Evolutionary conservation across 2,113 vertebrate species (phyloP), one percentile per base, ranked within the genome.

Genomic region (Drymodes brunneopygia): DNA sequence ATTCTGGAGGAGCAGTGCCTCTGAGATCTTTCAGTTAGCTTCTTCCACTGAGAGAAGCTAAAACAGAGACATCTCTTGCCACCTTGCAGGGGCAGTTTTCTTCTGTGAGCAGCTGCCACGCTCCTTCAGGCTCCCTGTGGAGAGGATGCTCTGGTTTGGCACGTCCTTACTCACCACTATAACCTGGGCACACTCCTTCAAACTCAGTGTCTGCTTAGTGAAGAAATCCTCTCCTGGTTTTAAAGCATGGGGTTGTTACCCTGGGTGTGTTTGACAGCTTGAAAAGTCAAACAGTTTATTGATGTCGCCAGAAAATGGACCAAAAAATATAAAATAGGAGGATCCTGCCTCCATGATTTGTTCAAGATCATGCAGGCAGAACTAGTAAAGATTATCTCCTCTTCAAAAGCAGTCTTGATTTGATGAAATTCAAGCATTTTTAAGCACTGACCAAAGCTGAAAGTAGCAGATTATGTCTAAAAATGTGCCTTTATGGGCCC

Each of bases 101-200:
- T 47, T 50, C 44, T 33, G 6, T 22, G 27, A 67, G 47, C 12
- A 48, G 57, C 29, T 31, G 14, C 38, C 15, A 29, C 0, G 0
- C 8, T 62, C 28, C 38, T 50, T 72, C 57, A 58, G 67, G 28
- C 17, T 40, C 24, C 31, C 21, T 66, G 57, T n/a, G 50, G 40
- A 64, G 50, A 75, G 51, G 22, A 70, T 23, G 21, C n/a, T 74
- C 31, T 38, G 23, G 17, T 36, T 89, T 48, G 50, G 15, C 8
- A 2, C 2, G 6, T 57, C 53, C n/a, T 69, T n/a, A 27, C 10
- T 66, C 48, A 67, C 10, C 35, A 3, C 29, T 50, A 2, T 10
- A 58, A 28, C 48, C 24, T 53, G 9, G 27, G 40, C 27, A 42
- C 21, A n/a, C 9, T 44, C 71, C 36, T 71, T 56, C 80, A 82